Evolutionary conservation across 2,113 vertebrate genomes (phyloP).

Genomic region (crab-eating macaque (Macaca fascicularis)): T2T-MFA8v1.1 NC_088377.1:58313501-58314000

Average conservation of each 20-base stretch:
- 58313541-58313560: not conserved
- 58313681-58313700: not conserved
- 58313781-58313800: too few species aligned
- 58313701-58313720: not conserved
- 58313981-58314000: too few species aligned
- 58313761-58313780: not conserved
- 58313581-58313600: not conserved
- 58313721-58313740: fast-evolving
- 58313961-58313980: too few species aligned
- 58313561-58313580: not conserved
- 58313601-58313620: not conserved
- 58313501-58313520: not conserved
- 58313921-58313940: too few species aligned
- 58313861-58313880: too few species aligned
- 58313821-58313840: not conserved
- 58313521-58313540: not conserved
- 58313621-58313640: not conserved
- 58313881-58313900: too few species aligned
- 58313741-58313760: not conserved
- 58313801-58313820: not conserved
- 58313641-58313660: not conserved
- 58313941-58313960: too few species aligned
- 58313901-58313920: too few species aligned
- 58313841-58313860: too few species aligned
- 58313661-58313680: not conserved